Base-by-base conservation (phyloP, 2,888 invertebrate genomes). In the Marronus borbonicus region DNA sequence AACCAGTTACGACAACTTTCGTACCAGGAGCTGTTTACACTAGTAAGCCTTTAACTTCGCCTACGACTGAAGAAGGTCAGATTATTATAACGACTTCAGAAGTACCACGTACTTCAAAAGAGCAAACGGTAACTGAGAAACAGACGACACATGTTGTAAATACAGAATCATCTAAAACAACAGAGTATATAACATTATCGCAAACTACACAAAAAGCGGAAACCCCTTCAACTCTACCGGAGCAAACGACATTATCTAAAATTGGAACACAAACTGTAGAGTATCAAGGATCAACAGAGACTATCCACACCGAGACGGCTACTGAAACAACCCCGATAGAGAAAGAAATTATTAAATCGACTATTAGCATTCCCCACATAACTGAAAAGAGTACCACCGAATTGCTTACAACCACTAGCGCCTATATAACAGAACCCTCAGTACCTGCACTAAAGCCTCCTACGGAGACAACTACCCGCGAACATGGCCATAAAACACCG, bases 31-130 rank as follows among this genome's bases (percentile, higher is more conserved):
- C 24, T 68, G 62, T 72, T 39, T 79, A 68, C 58, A 79, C 79
- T 31, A 79, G 77, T 62, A 49, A 72, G 66, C 79, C 79, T 4
- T 36, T 77, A 14, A 58, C 50, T 24, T 77, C 79, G 31, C 12
- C 50, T 58, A 58, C 20, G n/a, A 58, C 55, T 5, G 55, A 58
- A 58, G 55, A 20, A 20, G 20, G 20, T 5, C 20, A 7, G 55
- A 39, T 49, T 44, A 12, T 44, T 20, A 36, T 49, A 55, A 70
- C 50, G 36, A 76, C 68, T 31, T 68, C 62, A 83, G 83, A 83
- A 17, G 84, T 83, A 78, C 83, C 84, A 82, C 86, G 58, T 52
- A 76, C 50, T 69, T 66, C 75, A 24, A 60, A 24, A 12, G 65
- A 28, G 70, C 52, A 52, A 3, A 80, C 66, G n/a, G 65, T 75